A percentile compares a stretch with the other conserved stretches of the same genome.
These are phyloP conservation scores for Drosophila simulans DNA, from an alignment of 1,140 invertebrate species.

Conservation along the genomic window DNA sequence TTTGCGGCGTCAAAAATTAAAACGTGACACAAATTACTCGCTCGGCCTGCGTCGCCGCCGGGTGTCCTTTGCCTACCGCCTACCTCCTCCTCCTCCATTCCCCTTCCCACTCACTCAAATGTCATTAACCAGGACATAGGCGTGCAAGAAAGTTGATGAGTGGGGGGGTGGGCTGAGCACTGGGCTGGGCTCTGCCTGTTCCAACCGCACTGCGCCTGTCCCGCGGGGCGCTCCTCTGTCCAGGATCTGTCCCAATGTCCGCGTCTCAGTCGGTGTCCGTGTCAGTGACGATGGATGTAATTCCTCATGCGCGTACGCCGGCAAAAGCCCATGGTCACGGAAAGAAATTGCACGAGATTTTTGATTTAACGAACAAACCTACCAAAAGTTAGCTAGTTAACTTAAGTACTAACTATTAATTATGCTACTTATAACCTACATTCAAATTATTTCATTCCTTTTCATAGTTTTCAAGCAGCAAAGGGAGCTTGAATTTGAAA, in stretches of 20 bases:
- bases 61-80: constrained; percentile 4
- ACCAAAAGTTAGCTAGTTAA: no score
- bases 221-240: constrained; percentile 43
- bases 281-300: constrained; percentile 41
- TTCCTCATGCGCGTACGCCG: constrained; percentile 38
- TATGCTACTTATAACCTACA: no score
- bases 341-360: no score
- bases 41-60: constrained; percentile 30
- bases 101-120: constrained; percentile 21
- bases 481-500: no score
- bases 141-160: background rate
- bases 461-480: no score
- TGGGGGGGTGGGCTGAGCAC: background rate
- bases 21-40: constrained; percentile 79
- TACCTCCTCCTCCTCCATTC: background rate
- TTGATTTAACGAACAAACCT: no score
- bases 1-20: constrained; percentile 78
- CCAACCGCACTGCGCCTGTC: constrained; percentile 70
- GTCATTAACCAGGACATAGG: constrained; percentile 60
- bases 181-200: constrained; percentile 26
- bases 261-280: constrained; percentile 22
- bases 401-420: no score
- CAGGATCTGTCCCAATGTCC: constrained; percentile 18
- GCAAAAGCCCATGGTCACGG: background rate
- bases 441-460: no score